phyloP scores from a whole-genome alignment of 2,888 invertebrate species.

The Diarsia dahlii region DNA sequence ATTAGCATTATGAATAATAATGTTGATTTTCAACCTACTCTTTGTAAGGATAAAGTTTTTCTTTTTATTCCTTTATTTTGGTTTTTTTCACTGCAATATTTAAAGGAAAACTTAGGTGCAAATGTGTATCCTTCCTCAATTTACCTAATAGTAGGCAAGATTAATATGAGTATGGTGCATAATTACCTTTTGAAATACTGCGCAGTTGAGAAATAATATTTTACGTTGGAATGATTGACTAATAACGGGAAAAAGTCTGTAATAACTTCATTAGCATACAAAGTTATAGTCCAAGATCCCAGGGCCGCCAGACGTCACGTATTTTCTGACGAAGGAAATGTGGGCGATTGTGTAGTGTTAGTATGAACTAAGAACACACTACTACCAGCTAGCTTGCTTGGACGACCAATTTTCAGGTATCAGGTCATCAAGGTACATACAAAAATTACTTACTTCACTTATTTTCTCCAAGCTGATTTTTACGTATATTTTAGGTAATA shows the following conservation, averaged over 20 bases:
- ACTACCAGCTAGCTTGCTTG: too few relatives aligned
- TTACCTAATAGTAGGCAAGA: background rate
- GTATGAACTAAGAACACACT: too few relatives aligned
- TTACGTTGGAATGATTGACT: background rate
- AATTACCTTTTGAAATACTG: background rate
- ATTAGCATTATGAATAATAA: background rate
- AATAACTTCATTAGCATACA: background rate
- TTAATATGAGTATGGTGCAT: background rate
- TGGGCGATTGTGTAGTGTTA: too few relatives aligned
- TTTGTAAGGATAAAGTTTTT: background rate
- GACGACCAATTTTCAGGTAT: too few relatives aligned
- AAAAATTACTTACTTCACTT: too few relatives aligned
- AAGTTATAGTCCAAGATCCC: too few relatives aligned
- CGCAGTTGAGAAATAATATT: background rate
- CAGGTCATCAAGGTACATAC: too few relatives aligned
- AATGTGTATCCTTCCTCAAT: slow-evolving; percentile 9
- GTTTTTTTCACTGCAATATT: slow-evolving; percentile 15
- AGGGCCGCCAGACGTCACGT: too few relatives aligned
- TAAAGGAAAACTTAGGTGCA: slow-evolving; percentile 12
- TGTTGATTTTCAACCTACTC: background rate
- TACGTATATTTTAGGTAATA: too few relatives aligned
- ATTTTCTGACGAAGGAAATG: too few relatives aligned
- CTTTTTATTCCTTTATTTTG: background rate
- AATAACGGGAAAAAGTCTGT: background rate
- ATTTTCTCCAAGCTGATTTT: too few relatives aligned